Base-by-base conservation (phyloP, 1,140 invertebrate species). In the Dendroctonus ponderosae region DNA sequence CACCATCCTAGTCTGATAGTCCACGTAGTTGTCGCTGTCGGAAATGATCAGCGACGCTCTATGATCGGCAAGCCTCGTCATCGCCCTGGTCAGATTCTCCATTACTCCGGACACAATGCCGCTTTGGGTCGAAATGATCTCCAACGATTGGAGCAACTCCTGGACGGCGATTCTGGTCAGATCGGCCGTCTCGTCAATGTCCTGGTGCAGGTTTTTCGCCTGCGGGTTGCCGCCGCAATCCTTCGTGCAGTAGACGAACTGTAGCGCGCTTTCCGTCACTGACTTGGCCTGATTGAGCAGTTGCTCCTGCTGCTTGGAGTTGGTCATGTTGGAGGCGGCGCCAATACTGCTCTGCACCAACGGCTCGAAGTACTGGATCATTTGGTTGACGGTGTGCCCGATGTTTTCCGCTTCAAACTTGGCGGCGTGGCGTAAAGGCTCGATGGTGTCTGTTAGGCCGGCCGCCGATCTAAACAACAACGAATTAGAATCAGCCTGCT, bases 1-100 rank as follows among this genome's bases (percentile, higher is more conserved):
- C 4, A 98, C 94, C 96, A 99, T 99, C 62, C 94, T 84, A 0
- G 96, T 98, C 79, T 99, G 97, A 79, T 96, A 97, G 79, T 98
- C 95, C 3, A 97, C 96, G 77, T 94, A 98, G 12, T 82, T 80
- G 71, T 84, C 84, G 53, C 81, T 80, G 72, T 82, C 84, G 0
- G 79, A 79, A 0, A 83, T 81, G 52, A 85, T 79, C 37, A 85
- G 74, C 5, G 82, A 83, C 70, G 84, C 75, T 74, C 85, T 70
- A 71, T 89, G 85, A 72, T 92, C 89, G 7, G 90, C 89, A 57
- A 97, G 84, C 39, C 88, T 82, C 0, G 89, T 86, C 77, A 97
- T 93, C 1, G 94, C 87, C 52, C 94, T 85, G 39, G 89, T 91
- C 46, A 99, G 89, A 37, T 90, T 91, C 74, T 98, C 96, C 57